Evolutionary conservation across 2,888 invertebrate species (phyloP).

Genomic region (Mythimna vitellina): DNA sequence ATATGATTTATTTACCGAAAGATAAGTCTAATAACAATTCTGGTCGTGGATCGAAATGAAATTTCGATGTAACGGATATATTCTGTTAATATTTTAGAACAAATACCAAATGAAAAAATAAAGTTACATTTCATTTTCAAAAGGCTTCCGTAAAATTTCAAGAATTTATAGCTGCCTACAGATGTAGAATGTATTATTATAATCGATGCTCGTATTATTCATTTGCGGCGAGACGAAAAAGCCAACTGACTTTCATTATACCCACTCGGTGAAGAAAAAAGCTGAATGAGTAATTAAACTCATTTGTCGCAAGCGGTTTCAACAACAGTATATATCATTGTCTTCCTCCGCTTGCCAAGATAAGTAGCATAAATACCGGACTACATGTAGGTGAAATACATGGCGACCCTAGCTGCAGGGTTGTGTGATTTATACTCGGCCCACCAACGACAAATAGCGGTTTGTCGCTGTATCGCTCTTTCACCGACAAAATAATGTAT

Average conservation of each 20-base stretch:
- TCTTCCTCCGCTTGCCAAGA: constrained; percentile 58
- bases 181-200: not conserved
- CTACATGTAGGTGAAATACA: constrained; percentile 65
- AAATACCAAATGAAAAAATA: not conserved
- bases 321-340: constrained; percentile 57
- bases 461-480: constrained; percentile 87
- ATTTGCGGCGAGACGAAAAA: constrained; percentile 4
- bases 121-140: not conserved
- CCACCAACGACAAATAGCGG: constrained; percentile 88
- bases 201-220: constrained; percentile 6
- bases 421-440: constrained; percentile 85
- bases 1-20: constrained; percentile 19
- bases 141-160: not conserved
- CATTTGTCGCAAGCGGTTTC: constrained; percentile 52
- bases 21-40: constrained; percentile 5
- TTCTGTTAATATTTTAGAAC: constrained; percentile 4
- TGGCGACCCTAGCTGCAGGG: constrained; percentile 75
- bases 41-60: no score
- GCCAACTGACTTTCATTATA: constrained; percentile 13
- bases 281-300: constrained; percentile 54
- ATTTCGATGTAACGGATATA: not conserved
- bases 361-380: constrained; percentile 70
- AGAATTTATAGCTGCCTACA: not conserved
- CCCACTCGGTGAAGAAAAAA: constrained; percentile 35
- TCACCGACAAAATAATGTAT: constrained; percentile 84